Evolutionary conservation across 1,140 invertebrate species (phyloP).

Genomic region (Hermetia illucens): DNA sequence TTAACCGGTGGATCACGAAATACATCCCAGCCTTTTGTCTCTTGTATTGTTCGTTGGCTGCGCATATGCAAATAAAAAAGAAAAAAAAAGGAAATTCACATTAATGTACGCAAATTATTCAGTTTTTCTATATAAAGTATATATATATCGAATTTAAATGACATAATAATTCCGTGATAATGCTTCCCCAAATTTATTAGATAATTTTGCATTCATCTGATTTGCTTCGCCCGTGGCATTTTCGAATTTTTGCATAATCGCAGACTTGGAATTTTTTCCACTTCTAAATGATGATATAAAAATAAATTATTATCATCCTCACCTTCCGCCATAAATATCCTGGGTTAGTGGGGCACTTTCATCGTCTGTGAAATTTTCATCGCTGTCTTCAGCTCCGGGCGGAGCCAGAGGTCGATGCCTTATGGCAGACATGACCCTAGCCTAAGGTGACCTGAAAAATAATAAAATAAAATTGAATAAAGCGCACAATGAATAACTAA

Average conservation of each 20-base stretch:
- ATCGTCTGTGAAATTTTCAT: constrained; percentile 68
- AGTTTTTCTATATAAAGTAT: neutral
- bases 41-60: constrained; percentile 69
- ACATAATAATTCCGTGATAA: neutral
- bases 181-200: neutral
- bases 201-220: constrained; percentile 1
- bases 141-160: neutral
- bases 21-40: constrained; percentile 92
- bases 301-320: constrained; percentile 22
- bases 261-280: constrained; percentile 3
- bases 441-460: neutral
- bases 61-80: constrained; percentile 14
- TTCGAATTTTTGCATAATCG: neutral
- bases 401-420: constrained; percentile 39
- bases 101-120: neutral
- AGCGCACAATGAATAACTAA: neutral
- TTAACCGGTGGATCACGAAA: constrained; percentile 80
- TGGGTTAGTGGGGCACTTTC: constrained; percentile 68
- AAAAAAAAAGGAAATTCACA: constrained; percentile 3
- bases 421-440: constrained; percentile 23
- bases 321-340: constrained; percentile 79
- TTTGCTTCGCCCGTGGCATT: neutral
- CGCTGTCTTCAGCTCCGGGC: constrained; percentile 43
- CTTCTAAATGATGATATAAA: neutral
- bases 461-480: neutral